Percentiles rank a stretch among this genome's conserved stretches.
phyloP scores from a whole-genome alignment of 2,888 invertebrate genomes.

The Agriopis aurantiaria region DNA sequence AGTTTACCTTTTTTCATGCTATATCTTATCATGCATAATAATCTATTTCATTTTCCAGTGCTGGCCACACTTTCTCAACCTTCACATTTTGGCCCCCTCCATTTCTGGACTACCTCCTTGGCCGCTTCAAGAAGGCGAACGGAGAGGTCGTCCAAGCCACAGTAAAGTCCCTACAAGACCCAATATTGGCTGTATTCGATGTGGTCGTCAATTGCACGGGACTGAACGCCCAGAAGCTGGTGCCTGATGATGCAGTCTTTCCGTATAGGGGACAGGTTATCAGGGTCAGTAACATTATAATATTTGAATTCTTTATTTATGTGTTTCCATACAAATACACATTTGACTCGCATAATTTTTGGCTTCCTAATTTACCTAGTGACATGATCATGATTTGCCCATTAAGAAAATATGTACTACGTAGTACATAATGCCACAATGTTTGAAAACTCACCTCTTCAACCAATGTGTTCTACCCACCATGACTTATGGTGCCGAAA shows the following conservation, averaged over 20 bases:
- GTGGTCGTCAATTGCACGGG: slow-evolving; percentile 94
- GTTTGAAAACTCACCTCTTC: too few relatives aligned
- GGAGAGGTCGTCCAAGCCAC: slow-evolving; percentile 83
- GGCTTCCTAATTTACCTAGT: too few relatives aligned
- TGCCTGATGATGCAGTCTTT: slow-evolving; percentile 86
- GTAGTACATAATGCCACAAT: too few relatives aligned
- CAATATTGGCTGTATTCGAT: slow-evolving; percentile 86
- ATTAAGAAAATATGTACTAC: too few relatives aligned
- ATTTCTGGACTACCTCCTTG: slow-evolving; percentile 89
- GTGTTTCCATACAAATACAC: too few relatives aligned
- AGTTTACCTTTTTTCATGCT: too few relatives aligned
- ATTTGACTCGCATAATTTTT: too few relatives aligned
- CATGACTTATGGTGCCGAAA: too few relatives aligned
- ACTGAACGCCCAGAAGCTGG: slow-evolving; percentile 87
- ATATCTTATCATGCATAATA: too few relatives aligned
- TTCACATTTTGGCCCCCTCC: slow-evolving; percentile 89
- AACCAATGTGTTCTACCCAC: too few relatives aligned
- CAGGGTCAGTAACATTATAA: slow-evolving; percentile 63
- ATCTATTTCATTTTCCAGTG: slow-evolving; percentile 65
- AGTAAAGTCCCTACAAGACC: slow-evolving; percentile 64
- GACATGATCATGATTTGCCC: too few relatives aligned
- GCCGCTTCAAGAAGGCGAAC: slow-evolving; percentile 86
- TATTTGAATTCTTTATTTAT: not conserved
- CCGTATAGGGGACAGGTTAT: slow-evolving; percentile 92
- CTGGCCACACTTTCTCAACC: slow-evolving; percentile 88